Percentiles rank a stretch among this genome's conserved stretches.
Conservation (phyloP, 2,113 vertebrate species). For the Urocolius indicus region DNA sequence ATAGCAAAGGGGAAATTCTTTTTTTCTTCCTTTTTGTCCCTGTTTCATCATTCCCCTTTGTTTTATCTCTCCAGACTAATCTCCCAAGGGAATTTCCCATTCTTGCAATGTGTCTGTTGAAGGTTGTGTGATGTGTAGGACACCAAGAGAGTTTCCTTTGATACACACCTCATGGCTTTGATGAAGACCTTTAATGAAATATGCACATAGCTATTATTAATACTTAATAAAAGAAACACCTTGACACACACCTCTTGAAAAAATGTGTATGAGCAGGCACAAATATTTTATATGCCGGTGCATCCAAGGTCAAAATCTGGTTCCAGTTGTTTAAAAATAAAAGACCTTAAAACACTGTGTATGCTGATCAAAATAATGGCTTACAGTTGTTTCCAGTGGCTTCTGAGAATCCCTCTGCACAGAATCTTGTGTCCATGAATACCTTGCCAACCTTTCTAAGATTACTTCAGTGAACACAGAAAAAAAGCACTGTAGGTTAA, state of each 20-base stretch:
- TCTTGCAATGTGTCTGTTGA: constrained; percentile 3
- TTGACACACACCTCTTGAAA: background rate
- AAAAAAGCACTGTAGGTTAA: background rate
- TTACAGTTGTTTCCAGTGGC: background rate
- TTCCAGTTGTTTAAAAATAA: background rate
- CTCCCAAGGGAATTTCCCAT: background rate
- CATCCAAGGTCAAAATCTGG: background rate
- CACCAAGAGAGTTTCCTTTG: constrained; percentile 22
- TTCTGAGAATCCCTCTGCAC: background rate
- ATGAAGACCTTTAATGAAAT: background rate
- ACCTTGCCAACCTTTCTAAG: background rate
- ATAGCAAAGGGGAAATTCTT: background rate
- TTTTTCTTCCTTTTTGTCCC: background rate
- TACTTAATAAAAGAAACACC: background rate
- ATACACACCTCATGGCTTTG: constrained; percentile 12
- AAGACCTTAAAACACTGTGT: background rate
- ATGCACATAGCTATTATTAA: background rate
- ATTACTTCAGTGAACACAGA: background rate
- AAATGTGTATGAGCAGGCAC: background rate
- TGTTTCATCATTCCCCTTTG: background rate
- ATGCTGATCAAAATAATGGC: background rate
- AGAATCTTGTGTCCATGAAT: background rate
- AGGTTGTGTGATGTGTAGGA: background rate
- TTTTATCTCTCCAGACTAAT: constrained; percentile 4
- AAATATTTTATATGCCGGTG: background rate